Base-by-base conservation (phyloP, 2,113 vertebrate genomes). In the Suncus etruscus region DNA sequence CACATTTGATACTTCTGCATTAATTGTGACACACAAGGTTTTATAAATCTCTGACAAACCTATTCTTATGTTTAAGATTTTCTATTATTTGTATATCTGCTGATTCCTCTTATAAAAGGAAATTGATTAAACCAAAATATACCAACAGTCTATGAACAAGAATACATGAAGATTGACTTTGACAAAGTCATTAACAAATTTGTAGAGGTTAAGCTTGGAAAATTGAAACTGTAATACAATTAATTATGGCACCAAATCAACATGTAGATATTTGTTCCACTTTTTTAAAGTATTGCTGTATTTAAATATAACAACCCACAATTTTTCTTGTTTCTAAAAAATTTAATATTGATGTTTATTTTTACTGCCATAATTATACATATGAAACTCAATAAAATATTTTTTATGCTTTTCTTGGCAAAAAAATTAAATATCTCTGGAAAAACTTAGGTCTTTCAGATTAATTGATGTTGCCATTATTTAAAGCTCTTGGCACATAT, bases 111-210 rank as follows among this genome's bases (percentile, higher is more conserved):
- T 65, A 83, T 86, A 58, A 78, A 65, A 77, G 50, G 66, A 90
- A 78, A 70, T 76, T n/a, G 48, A 69, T 63, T 81, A 78, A 77
- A 63, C 45, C 29, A 73, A 74, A 63, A 73, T 9, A 85, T 16
- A 77, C 14, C 66, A 66, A 65, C 32, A 72, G 29, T 32, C 31
- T 50, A 65, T 69, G 75, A 61, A 66, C 11, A 47, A 16, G 12
- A 50, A 16, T 45, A 39, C 51, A 48, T 68, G 50, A 84, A 85
- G 77, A 78, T 70, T 20, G 72, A 2, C 82, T 75, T 27, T 93
- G 80, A 85, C 51, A 58, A 73, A 76, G 54, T 85, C 68, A 80
- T 74, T 51, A 18, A 89, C 29, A 92, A 69, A 79, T 78, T 87
- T 47, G n/a, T 76, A 83, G 54, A 80, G 75, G 7, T 58, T 69